Evolutionary conservation across 2,888 invertebrate genomes (phyloP), one percentile per base, ranked within the genome.

Genomic region (Tholera decimalis): DNA sequence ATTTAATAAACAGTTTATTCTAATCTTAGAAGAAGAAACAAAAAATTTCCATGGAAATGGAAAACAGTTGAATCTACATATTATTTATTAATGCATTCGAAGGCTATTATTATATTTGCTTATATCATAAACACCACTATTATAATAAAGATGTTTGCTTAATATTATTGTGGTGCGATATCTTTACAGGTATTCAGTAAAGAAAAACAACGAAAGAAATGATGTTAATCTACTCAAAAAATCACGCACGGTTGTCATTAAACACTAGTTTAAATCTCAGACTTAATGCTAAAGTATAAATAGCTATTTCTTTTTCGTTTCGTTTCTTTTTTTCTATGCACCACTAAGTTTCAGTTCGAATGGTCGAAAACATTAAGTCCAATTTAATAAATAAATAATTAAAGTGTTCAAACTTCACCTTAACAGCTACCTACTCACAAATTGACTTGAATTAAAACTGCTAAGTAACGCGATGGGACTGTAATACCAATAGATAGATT

Each of bases 401-500:
- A 41, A 41, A 41, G 5, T 26, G 28, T 20, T 7, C 8, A 41
- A 37, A 47, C 74, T 61, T 72, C 67, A 51, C 74, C 67, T 74
- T 80, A 85, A 80, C 50, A 54, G 64, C 66, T 58, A 58, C 62
- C 70, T 58, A 69, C 75, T 68, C 58, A 74, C 55, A 49, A 73
- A 83, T 80, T 74, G 79, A 78, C 77, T 79, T 72, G 64, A n/a
- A n/a, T n/a, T n/a, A n/a, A n/a, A n/a, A n/a, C n/a, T n/a, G 65
- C 68, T 73, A 81, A 83, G 80, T 84, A 80, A 72, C 73, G 75
- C 77, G 82, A 85, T 85, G 86, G 83, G 74, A 75, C 74, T 79
- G 81, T 83, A 88, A 88, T 89, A 88, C 88, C 88, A 90, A 90
- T 90, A 82, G 85, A 75, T 74, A 84, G 88, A 90, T 90, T 88